phyloP scores from a whole-genome alignment of 37 sponge, comb jelly and placozoan species.

The Halisarca cf. caerulea region DNA sequence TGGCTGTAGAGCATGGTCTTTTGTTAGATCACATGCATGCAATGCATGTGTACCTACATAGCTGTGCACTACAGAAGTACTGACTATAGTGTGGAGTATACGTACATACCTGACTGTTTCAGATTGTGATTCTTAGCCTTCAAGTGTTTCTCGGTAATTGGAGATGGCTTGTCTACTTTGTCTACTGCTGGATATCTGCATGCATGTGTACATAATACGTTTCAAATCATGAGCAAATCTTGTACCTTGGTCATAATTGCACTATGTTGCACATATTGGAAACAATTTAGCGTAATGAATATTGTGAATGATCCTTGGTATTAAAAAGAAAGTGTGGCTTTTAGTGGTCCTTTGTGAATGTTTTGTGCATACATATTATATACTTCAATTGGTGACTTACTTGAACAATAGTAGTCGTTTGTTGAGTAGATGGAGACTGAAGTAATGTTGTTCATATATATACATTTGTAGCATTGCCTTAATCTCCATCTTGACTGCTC shows the following conservation, averaged over 20 bases:
- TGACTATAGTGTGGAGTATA: too few species aligned
- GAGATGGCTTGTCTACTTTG: conserved; percentile 31
- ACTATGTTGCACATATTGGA: too few species aligned
- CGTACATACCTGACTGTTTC: conserved; percentile 35
- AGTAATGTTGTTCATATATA: conserved; percentile 17
- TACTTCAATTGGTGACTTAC: neutral
- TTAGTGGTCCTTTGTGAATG: neutral
- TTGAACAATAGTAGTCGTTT: conserved; percentile 18
- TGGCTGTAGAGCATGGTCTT: conserved; percentile 40
- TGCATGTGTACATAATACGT: too few species aligned
- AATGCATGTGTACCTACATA: neutral
- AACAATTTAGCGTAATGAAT: too few species aligned
- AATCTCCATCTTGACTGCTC: conserved; percentile 27
- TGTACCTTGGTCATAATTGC: too few species aligned
- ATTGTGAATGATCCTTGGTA: too few species aligned
- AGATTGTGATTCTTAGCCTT: neutral
- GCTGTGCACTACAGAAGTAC: too few species aligned
- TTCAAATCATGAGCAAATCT: too few species aligned
- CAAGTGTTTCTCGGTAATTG: neutral
- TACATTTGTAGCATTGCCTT: conserved; percentile 21
- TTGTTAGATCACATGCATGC: too few species aligned
- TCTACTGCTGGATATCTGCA: conserved; percentile 40
- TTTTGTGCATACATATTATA: too few species aligned
- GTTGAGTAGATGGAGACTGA: conserved; percentile 39
- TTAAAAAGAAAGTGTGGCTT: too few species aligned